phyloP scores from a whole-genome alignment of 1,140 invertebrate genomes.

The Agraylea sexmaculata region DNA sequence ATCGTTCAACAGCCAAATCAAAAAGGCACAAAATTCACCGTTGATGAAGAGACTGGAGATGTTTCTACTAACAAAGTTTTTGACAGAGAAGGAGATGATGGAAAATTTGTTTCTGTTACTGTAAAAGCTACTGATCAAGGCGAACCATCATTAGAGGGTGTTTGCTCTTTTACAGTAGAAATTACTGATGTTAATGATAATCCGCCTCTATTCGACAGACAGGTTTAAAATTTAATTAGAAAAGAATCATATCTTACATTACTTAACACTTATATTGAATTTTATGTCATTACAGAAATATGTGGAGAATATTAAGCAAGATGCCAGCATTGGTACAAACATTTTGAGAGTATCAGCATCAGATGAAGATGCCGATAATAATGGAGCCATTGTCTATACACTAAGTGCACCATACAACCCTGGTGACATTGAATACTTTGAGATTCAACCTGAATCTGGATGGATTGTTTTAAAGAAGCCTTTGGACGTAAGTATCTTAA shows the following conservation, averaged over 20 bases:
- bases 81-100: conserved; percentile 89
- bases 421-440: conserved; percentile 84
- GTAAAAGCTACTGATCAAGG: conserved; percentile 94
- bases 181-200: conserved; percentile 93
- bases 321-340: conserved; percentile 89
- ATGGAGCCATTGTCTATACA: conserved; percentile 88
- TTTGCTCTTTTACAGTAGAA: conserved; percentile 92
- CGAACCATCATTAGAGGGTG: conserved; percentile 87
- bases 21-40: conserved; percentile 89
- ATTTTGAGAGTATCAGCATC: conserved; percentile 87
- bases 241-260: neutral
- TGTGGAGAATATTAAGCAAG: conserved; percentile 92
- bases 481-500: conserved; percentile 75
- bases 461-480: conserved; percentile 92
- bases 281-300: conserved; percentile 67
- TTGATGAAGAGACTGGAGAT: conserved; percentile 89
- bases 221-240: conserved; percentile 42
- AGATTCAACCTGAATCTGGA: conserved; percentile 89
- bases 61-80: conserved; percentile 92
- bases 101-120: conserved; percentile 90
- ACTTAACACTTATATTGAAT: neutral
- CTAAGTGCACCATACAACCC: conserved; percentile 75
- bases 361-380: conserved; percentile 92
- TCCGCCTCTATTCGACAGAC: conserved; percentile 85
- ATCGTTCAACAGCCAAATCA: conserved; percentile 94